phyloP scores from a whole-genome alignment of 2,888 invertebrate species.

The Phragmatobia fuliginosa region DNA sequence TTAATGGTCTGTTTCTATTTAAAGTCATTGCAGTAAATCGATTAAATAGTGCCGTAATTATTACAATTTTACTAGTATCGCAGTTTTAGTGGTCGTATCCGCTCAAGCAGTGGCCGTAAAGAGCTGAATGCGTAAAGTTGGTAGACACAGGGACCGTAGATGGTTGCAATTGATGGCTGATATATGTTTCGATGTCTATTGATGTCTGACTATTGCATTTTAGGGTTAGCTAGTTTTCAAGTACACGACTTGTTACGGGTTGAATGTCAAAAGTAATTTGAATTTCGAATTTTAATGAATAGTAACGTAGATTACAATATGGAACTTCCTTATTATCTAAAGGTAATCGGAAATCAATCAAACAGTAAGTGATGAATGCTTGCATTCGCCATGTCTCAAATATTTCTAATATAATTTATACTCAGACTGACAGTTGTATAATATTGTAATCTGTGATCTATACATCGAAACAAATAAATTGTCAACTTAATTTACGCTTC shows the following conservation, averaged over 20 bases:
- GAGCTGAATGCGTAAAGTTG: constrained; percentile 59
- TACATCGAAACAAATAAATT: constrained; percentile 22
- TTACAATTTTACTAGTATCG: constrained; percentile 37
- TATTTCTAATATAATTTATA: constrained; percentile 14
- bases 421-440: constrained; percentile 24
- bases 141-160: constrained; percentile 44
- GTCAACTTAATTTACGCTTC: constrained; percentile 23
- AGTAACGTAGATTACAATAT: background rate
- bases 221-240: constrained; percentile 20
- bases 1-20: constrained; percentile 8
- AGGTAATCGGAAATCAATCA: constrained; percentile 23
- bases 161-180: constrained; percentile 29
- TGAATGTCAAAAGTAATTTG: background rate
- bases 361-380: constrained; percentile 14
- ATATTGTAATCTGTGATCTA: constrained; percentile 20
- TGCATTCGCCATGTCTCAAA: constrained; percentile 11
- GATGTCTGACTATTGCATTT: constrained; percentile 25
- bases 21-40: constrained; percentile 4
- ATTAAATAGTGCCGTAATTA: constrained; percentile 20
- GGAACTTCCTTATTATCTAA: background rate
- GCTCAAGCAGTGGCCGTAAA: constrained; percentile 48
- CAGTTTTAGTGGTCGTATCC: constrained; percentile 51
- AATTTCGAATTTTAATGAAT: background rate
- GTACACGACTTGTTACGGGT: background rate
- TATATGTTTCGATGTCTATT: constrained; percentile 33